phyloP scores from a whole-genome alignment of 2,797 vertebrate genomes.

The Gymnothorax reevesii region DNA sequence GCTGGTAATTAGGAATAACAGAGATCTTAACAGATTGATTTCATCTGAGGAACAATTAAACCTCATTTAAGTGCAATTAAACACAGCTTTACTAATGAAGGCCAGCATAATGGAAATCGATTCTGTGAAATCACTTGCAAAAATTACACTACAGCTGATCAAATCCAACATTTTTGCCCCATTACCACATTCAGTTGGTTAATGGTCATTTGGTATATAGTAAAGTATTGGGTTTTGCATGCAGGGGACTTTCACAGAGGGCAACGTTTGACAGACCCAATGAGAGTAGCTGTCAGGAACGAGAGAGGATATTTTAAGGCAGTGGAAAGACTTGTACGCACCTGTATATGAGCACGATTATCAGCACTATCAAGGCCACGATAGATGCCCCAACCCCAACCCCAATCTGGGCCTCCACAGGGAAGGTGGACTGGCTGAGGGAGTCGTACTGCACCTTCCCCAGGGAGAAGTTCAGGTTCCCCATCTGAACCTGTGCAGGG shows the following conservation, averaged over 20 bases:
- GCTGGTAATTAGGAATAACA: too few species aligned
- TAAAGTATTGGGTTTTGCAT: neutral
- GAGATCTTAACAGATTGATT: neutral
- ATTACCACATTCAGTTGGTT: neutral
- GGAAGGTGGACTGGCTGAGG: conserved; percentile 86
- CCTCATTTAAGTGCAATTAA: neutral
- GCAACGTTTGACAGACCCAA: neutral
- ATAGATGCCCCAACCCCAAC: conserved; percentile 89
- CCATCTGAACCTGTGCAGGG: conserved; percentile 86
- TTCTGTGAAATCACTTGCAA: neutral
- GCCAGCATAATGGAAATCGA: neutral
- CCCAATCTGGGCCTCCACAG: conserved; percentile 91
- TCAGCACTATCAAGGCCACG: conserved; percentile 88
- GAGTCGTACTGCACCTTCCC: conserved; percentile 91
- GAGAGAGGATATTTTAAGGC: neutral
- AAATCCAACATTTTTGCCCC: neutral
- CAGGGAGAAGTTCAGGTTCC: conserved; percentile 87
- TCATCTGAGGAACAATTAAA: neutral
- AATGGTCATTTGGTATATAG: neutral
- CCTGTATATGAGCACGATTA: conserved; percentile 97
- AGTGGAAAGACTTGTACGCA: conserved; percentile 48
- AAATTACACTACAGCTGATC: neutral
- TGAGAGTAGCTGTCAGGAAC: neutral
- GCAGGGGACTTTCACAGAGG: neutral
- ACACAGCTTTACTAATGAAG: neutral